phyloP scores from a whole-genome alignment of 2,888 invertebrate genomes.

The Caenorhabditis sp. region DNA sequence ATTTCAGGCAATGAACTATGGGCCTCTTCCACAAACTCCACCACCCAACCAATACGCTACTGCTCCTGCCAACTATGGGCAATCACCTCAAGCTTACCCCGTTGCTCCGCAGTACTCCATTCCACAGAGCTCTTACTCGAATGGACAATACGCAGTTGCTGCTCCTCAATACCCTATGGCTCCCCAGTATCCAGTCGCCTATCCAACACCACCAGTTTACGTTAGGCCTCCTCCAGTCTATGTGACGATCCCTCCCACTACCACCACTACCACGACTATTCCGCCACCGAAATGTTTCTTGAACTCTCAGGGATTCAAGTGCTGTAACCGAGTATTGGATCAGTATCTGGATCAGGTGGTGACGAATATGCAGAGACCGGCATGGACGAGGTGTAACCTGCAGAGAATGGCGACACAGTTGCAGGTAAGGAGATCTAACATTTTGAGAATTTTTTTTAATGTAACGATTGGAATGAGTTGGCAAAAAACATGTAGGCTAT shows the following conservation, averaged over 20 bases:
- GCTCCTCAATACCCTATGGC: slow-evolving; percentile 25
- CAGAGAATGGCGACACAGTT: slow-evolving; percentile 58
- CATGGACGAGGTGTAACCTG: slow-evolving; percentile 59
- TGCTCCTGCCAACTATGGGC: slow-evolving; percentile 27
- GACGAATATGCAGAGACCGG: slow-evolving; percentile 40
- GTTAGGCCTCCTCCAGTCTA: slow-evolving; percentile 36
- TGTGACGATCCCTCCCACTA: slow-evolving; percentile 2
- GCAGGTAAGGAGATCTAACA: slow-evolving; percentile 48
- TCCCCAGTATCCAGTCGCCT: slow-evolving; percentile 34
- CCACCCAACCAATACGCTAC: slow-evolving; percentile 28
- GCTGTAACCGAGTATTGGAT: slow-evolving; percentile 53
- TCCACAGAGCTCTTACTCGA: slow-evolving; percentile 29
- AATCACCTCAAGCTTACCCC: slow-evolving; percentile 27
- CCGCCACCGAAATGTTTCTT: slow-evolving; percentile 64
- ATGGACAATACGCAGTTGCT: slow-evolving; percentile 28
- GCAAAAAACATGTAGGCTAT: too few species aligned
- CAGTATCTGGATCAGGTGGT: slow-evolving; percentile 42
- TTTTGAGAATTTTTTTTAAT: neutral
- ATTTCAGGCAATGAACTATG: slow-evolving; percentile 16
- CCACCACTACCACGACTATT: slow-evolving; percentile 39
- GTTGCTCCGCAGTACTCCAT: slow-evolving; percentile 32
- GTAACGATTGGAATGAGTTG: slow-evolving; percentile 1
- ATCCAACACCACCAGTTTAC: slow-evolving; percentile 48
- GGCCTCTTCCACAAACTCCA: slow-evolving; percentile 9
- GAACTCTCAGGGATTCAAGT: slow-evolving; percentile 55